phyloP scores from a whole-genome alignment of 2,888 invertebrate species.

The Holacanthella duospinosa region DNA sequence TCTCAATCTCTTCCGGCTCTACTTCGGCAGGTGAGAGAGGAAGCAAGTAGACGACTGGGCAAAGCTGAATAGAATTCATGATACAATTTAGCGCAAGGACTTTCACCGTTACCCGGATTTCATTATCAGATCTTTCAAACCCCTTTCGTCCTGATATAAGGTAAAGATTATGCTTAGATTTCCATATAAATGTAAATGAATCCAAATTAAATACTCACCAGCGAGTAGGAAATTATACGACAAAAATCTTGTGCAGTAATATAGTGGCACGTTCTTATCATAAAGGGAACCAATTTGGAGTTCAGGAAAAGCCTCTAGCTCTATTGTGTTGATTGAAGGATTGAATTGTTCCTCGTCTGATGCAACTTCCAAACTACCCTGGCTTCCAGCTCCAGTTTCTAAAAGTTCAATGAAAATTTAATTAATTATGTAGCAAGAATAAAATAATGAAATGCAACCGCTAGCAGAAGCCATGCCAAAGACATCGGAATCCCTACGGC shows the following conservation, averaged over 20 bases:
- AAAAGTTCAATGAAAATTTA: background rate
- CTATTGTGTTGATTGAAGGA: conserved; percentile 10
- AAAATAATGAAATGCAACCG: too few species aligned
- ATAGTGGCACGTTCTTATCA: conserved; percentile 55
- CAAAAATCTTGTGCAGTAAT: conserved; percentile 62
- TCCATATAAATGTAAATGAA: background rate
- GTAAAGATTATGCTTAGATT: too few species aligned
- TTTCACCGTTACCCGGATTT: conserved; percentile 79
- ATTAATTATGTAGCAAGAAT: background rate
- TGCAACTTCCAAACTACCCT: conserved; percentile 37
- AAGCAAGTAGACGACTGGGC: conserved; percentile 61
- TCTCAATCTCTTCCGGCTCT: conserved; percentile 18
- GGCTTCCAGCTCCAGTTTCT: conserved; percentile 34
- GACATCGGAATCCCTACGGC: conserved; percentile 30
- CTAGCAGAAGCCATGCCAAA: conserved; percentile 16
- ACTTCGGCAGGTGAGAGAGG: conserved; percentile 42
- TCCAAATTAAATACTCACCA: conserved; percentile 40
- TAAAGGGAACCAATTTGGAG: conserved; percentile 56
- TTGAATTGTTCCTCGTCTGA: conserved; percentile 39
- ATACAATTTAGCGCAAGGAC: conserved; percentile 72
- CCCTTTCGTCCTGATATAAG: conserved; percentile 41
- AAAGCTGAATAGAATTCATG: conserved; percentile 59
- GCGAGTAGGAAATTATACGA: conserved; percentile 61
- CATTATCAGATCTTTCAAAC: conserved; percentile 58
- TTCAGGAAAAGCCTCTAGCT: conserved; percentile 44